Evolutionary conservation across 2,113 vertebrate genomes (phyloP).

Genomic region (Eulacestoma nigropectus): DNA sequence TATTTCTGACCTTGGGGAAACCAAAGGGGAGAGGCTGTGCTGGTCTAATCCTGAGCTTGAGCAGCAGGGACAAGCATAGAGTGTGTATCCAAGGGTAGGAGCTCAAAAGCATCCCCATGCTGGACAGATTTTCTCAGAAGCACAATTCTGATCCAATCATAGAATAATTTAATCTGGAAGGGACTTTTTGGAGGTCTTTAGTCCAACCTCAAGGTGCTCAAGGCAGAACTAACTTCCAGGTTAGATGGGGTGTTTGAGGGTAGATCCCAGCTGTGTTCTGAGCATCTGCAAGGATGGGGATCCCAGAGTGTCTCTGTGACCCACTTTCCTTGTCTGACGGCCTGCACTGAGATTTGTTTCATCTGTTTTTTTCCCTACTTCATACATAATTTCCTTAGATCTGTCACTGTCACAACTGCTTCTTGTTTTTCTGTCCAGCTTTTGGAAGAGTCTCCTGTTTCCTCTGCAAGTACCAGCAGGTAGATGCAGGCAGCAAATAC

Average conservation of each 20-base stretch:
- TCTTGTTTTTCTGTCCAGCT: background rate
- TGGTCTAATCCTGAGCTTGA: background rate
- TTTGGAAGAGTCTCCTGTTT: background rate
- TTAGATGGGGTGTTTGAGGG: fast-evolving
- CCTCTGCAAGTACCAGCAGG: background rate
- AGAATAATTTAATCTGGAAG: background rate
- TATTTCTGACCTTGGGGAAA: background rate
- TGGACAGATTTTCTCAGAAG: background rate
- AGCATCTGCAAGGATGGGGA: background rate
- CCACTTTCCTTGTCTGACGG: background rate
- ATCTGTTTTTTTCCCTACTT: background rate
- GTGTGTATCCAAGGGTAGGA: background rate
- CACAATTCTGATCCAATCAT: fast-evolving
- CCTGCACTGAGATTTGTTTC: background rate
- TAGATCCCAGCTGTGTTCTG: background rate
- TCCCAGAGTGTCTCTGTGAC: background rate
- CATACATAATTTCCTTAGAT: background rate
- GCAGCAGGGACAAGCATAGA: background rate
- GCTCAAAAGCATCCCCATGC: background rate
- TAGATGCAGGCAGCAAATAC: background rate
- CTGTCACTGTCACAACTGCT: background rate
- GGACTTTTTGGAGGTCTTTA: background rate
- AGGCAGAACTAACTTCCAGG: background rate
- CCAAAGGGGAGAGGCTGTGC: background rate
- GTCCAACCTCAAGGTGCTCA: background rate